These are phyloP conservation scores for Apteryx owenii DNA, from an alignment of 2,113 vertebrate genomes.

Conservation along the genomic window DNA sequence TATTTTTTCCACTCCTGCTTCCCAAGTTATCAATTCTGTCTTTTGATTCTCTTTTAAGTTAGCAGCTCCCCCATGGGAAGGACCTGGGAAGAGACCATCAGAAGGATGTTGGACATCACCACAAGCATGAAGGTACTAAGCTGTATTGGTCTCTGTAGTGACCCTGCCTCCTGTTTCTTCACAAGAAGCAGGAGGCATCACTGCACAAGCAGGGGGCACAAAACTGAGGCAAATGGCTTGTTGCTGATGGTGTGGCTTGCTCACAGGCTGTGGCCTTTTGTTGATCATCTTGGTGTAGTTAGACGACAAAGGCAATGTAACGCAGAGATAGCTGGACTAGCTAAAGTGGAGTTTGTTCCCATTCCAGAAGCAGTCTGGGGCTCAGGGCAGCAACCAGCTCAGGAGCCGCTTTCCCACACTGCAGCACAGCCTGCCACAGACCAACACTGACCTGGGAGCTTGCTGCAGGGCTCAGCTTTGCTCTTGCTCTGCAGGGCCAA, in stretches of 20 bases:
- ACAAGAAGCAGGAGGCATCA: neutral
- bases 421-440: neutral
- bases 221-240: neutral
- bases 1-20: neutral
- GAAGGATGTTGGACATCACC: neutral
- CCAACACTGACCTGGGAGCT: neutral
- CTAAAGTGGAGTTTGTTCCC: neutral
- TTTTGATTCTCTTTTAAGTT: neutral
- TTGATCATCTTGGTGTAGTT: neutral
- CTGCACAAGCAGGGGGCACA: neutral
- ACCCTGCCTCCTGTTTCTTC: neutral
- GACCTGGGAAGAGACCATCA: neutral
- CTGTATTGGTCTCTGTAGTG: neutral
- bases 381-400: rapidly evolving
- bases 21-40: neutral
- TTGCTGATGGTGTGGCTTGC: too few species aligned
- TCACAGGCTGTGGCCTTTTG: neutral
- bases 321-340: neutral
- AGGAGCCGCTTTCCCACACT: neutral
- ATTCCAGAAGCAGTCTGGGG: neutral
- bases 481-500: rapidly evolving
- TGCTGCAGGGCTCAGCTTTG: rapidly evolving
- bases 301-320: neutral
- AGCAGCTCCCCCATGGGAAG: neutral
- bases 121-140: neutral